phyloP scores from a whole-genome alignment of 2,888 invertebrate genomes.

The Phytoseiulus persimilis region DNA sequence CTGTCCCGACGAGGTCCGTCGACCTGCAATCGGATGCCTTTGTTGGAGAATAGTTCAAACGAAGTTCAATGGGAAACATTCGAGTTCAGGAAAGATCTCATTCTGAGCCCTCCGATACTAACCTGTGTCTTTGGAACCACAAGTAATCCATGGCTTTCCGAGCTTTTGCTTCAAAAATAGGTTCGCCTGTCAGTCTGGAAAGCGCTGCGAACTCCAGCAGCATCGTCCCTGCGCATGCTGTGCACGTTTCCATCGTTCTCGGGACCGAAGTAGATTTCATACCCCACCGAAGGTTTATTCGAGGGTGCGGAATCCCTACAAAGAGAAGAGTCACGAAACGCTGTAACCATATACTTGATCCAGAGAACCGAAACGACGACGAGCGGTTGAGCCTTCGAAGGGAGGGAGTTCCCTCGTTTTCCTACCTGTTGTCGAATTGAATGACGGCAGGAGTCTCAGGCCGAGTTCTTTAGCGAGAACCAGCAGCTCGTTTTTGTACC shows the following conservation, averaged over 20 bases:
- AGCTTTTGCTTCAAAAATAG: constrained; percentile 82
- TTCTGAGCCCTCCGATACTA: neutral
- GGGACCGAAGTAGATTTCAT: constrained; percentile 66
- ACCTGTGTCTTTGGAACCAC: constrained; percentile 82
- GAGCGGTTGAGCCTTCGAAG: neutral
- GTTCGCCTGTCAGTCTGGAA: constrained; percentile 77
- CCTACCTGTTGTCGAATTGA: constrained; percentile 88
- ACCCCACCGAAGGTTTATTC: constrained; percentile 67
- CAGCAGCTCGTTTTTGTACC: constrained; percentile 80
- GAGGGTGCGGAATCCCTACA: constrained; percentile 25
- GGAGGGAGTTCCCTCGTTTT: too few species aligned
- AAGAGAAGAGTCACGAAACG: constrained; percentile 6
- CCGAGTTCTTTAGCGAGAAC: constrained; percentile 85
- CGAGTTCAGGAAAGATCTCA: neutral
- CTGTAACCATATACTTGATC: neutral
- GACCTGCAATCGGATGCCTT: constrained; percentile 49
- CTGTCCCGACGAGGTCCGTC: constrained; percentile 91
- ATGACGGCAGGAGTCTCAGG: constrained; percentile 84
- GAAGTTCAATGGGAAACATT: neutral
- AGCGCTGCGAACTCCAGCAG: constrained; percentile 93
- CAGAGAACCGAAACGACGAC: constrained; percentile 36
- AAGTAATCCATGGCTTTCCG: constrained; percentile 90
- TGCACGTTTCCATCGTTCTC: constrained; percentile 80
- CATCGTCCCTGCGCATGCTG: constrained; percentile 96
- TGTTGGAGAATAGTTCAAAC: too few species aligned